Conservation (phyloP, 2,797 vertebrate genomes). For the Catharus ustulatus region DNA sequence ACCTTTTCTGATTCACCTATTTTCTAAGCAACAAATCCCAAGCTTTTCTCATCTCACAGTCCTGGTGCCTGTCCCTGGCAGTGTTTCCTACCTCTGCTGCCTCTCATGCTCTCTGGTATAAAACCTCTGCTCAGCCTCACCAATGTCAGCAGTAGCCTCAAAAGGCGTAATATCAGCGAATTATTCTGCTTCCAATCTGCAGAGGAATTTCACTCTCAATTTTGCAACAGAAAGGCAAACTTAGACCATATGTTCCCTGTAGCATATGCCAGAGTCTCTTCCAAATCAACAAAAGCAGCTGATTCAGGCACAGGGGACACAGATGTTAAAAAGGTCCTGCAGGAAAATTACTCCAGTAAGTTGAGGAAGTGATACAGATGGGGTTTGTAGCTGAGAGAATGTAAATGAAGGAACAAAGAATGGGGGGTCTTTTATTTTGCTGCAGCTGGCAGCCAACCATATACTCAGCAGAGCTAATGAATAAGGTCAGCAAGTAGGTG, state of each 20-base stretch:
- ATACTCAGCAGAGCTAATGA: neutral
- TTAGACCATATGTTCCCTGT: slow-evolving; percentile 23
- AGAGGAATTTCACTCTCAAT: slow-evolving; percentile 11
- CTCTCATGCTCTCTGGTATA: neutral
- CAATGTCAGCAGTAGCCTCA: neutral
- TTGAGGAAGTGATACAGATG: neutral
- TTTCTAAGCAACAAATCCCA: neutral
- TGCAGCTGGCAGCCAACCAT: neutral
- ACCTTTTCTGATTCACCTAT: neutral
- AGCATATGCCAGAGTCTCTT: neutral
- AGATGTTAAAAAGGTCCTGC: slow-evolving; percentile 34
- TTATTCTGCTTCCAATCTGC: neutral
- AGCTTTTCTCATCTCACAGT: neutral
- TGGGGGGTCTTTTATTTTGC: neutral
- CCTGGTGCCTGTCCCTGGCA: neutral
- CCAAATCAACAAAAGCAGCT: slow-evolving; percentile 45
- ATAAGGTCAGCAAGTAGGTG: neutral
- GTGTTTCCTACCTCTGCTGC: neutral
- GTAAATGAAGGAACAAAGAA: neutral
- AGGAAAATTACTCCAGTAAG: neutral
- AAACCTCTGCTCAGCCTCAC: neutral
- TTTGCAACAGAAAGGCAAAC: neutral
- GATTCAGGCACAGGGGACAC: neutral
- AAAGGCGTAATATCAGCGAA: neutral
- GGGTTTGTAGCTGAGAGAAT: neutral